Evolutionary conservation across 2,113 vertebrate genomes (phyloP), one percentile per base, ranked within the genome.

Genomic region (Phycodurus eques): DNA sequence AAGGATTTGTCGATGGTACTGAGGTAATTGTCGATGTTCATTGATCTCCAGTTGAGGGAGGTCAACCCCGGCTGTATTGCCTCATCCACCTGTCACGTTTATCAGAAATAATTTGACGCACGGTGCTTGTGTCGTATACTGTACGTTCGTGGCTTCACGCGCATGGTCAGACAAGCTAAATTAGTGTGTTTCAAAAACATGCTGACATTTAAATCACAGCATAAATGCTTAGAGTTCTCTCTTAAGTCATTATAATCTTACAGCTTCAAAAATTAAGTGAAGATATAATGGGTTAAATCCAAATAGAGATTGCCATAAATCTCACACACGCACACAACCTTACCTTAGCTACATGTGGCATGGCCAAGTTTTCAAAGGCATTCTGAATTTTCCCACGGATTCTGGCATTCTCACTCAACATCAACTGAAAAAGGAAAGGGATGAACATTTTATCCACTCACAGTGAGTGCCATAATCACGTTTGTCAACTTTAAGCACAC

Each of bases 11-110:
- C 92, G 64, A 95, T 88, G 0, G 56, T 79, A 75, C 87, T 81
- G 39, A 98, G 85, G 76, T 96, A 99, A 12, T 88, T 91, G 62
- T 95, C 94, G 71, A 95, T 95, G 84, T 95, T 96, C 77, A 96
- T 79, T 5, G 96, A 99, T 2, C 92, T 93, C 97, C 97, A 99
- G 75, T 88, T 97, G 56, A 99, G 86, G 4, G 90, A 89, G 2
- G 87, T 91, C 75, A 98, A 80, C 54, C 97, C 97, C 0, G 95
- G 95, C 43, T 94, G 94, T 19, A 98, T 91, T 15, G 93, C 91
- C 70, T 95, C 90, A 42, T 98, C 94, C 59, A 98, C 90, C 90
- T 91, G 83, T 67, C 49, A 70, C 84, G 39, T 67, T 65, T 83
- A n/a, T 22, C 5, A 60, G 31, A 35, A 14, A 66, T 70, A 14